Base-by-base conservation (phyloP, 2,888 invertebrate genomes). In the Diabrotica balteata region DNA sequence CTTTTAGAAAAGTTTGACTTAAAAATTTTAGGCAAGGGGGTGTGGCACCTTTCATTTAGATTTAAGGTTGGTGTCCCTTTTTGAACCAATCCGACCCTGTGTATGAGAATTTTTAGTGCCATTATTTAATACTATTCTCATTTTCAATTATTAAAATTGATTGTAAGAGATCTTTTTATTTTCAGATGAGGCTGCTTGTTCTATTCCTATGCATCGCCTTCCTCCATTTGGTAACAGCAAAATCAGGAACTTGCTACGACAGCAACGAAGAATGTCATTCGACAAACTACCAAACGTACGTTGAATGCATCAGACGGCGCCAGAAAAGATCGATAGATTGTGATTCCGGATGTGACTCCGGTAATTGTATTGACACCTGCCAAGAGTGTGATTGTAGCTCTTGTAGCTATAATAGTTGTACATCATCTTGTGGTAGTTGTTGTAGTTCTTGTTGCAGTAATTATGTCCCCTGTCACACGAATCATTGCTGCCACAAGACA, bases 401-500 rank as follows among this genome's bases (percentile, higher is more conserved):
- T 46, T 83, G 79, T 54, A 72, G 67, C 46, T 79, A 76, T 67
- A 75, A 63, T 55, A 65, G 58, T 50, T 74, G 73, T 49, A 59
- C 73, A 11, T 65, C 45, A 43, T 61, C 72, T 8, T 80, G 80
- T 59, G 69, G 72, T 43, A 59, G 63, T 11, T 80, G 80, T 63
- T 81, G 81, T 68, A 73, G 70, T 61, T 72, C 75, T 7, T 79
- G 80, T 72, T 78, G 78, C 65, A 70, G 71, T 43, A 71, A 75
- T 63, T 77, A 73, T 67, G 68, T 72, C 32, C 69, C 75, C 7
- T 83, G 83, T 68, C 71, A 70, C n/a, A 79, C 79, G 2, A 76
- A 76, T 51, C 78, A 80, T 50, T 84, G 84, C 63, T 84, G 84
- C 69, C 82, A 84, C 68, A 80, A 79, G 69, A 81, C 80, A 6